Base-by-base conservation (phyloP, 1,140 invertebrate species). In the Ceratitis capitata region DNA sequence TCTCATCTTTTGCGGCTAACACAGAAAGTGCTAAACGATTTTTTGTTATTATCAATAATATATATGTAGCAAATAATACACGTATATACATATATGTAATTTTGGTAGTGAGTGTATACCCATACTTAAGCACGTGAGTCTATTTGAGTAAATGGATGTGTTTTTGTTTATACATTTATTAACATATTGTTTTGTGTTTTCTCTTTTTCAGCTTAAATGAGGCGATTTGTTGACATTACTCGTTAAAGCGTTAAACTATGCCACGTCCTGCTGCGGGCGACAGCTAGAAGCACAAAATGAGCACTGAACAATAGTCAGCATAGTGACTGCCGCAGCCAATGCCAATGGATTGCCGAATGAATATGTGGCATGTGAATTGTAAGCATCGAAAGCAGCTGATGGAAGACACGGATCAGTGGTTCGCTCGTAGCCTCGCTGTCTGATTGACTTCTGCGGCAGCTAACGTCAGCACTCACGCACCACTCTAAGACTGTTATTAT, bases 191-290 rank as follows among this genome's bases (percentile, higher is more conserved):
- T 78, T 78, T 78, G 19, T 78, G n/a, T 61, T 23, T 61, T 29
- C 69, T 45, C 39, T 42, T 78, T 78, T 78, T 78, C 69, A 78
- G 69, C 69, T 78, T 78, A 78, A 78, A 78, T 78, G 69, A 78
- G 69, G 69, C 69, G 69, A 78, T 78, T 78, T 78, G 69, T 78
- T 78, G 69, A 78, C 69, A 78, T 45, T 78, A 78, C 69, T 78
- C 69, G 69, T 78, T 78, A 78, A 78, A 78, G 69, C 69, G 69
- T 78, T 78, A 78, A 78, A 78, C 32, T 35, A 32, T 69, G 61
- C 32, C 69, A 78, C 39, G 69, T 78, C 69, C 39, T 78, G 19
- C 69, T 39, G 69, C 39, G 69, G 39, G 69, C 39, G 39, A 42
- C 69, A 78, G 69, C 39, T 14, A 78, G 19, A 6, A n/a, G 35